phyloP scores from a whole-genome alignment of 1,140 invertebrate species.

The Ridgeia piscesae region DNA sequence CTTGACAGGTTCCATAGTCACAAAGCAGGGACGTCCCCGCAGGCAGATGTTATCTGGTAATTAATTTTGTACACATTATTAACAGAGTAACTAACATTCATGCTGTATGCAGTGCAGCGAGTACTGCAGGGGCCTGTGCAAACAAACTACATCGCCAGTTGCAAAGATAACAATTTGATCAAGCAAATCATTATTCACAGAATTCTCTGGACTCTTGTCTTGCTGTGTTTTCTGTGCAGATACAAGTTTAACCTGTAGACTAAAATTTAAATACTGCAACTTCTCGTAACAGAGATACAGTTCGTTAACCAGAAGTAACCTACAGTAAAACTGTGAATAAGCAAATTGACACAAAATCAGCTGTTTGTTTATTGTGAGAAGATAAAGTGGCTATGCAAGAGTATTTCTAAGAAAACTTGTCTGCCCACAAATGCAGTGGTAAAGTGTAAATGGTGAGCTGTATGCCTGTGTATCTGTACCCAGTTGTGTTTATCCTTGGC shows the following conservation, averaged over 20 bases:
- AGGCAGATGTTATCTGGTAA: not conserved
- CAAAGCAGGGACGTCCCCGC: not conserved
- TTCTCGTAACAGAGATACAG: not conserved
- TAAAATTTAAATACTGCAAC: not conserved
- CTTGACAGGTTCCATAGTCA: not conserved
- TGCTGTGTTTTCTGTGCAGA: not conserved
- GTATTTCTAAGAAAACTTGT: too few relatives aligned
- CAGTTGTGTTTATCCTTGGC: not conserved
- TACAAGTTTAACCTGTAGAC: not conserved
- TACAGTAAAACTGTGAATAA: not conserved
- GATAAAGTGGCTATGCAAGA: too few relatives aligned
- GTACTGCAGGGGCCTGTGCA: not conserved
- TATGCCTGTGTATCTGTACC: not conserved
- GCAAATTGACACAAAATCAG: not conserved
- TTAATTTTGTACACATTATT: slow-evolving; percentile 7
- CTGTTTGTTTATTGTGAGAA: too few relatives aligned
- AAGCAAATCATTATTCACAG: not conserved
- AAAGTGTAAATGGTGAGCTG: too few relatives aligned
- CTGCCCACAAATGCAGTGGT: too few relatives aligned
- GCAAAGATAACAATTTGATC: not conserved
- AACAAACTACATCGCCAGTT: not conserved
- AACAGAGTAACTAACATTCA: not conserved
- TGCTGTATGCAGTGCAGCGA: not conserved
- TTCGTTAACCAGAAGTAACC: not conserved
- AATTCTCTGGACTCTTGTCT: not conserved